Conservation (phyloP, 2,113 vertebrate species). For the Phainopepla nitens region DNA sequence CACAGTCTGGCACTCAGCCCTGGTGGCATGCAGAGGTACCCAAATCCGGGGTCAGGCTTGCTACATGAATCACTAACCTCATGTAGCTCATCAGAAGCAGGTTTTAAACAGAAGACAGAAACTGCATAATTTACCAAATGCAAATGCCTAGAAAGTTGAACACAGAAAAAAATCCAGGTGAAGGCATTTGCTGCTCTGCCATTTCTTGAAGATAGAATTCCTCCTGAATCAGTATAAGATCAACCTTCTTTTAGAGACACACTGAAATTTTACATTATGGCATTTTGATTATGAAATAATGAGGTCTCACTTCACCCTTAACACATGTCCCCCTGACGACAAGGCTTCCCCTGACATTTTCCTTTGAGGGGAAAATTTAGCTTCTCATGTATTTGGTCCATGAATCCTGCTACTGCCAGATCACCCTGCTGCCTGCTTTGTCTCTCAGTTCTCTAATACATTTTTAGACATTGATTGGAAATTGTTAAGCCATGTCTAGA, state of each 20-base stretch:
- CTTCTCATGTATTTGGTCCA: background rate
- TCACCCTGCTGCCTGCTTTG: background rate
- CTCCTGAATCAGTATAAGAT: background rate
- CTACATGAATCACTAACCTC: background rate
- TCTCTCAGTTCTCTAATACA: background rate
- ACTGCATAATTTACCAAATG: background rate
- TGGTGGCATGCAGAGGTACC: fast-evolving
- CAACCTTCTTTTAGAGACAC: background rate
- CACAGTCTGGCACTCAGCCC: background rate
- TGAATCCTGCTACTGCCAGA: background rate
- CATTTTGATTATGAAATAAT: background rate
- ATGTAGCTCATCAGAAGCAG: background rate
- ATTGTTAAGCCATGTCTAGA: constrained; percentile 41
- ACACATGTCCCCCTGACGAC: background rate
- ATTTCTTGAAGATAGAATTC: background rate
- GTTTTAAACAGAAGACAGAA: background rate
- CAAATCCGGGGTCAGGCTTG: background rate
- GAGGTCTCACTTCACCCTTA: background rate
- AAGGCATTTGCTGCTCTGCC: background rate
- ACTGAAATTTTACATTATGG: background rate
- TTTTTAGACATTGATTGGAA: constrained; percentile 39
- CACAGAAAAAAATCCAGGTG: background rate
- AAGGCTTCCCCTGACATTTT: background rate
- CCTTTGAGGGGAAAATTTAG: background rate
- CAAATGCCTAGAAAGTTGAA: background rate